These are phyloP conservation scores for Lissocephala sabroskyi DNA, from an alignment of 2,888 invertebrate genomes.

Conservation along the genomic window DNA sequence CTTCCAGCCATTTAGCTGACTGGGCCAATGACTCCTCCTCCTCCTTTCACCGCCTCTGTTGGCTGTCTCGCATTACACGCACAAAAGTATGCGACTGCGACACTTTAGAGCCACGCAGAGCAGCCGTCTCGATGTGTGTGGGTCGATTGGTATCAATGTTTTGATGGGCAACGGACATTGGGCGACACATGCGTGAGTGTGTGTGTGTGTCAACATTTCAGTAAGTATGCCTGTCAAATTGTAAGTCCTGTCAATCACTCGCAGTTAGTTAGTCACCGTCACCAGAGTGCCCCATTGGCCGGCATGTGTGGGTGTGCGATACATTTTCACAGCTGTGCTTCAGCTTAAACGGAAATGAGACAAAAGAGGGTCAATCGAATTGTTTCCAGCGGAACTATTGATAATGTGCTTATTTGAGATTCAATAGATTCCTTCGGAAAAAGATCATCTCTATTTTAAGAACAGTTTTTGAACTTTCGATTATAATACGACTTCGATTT, in stretches of 20 bases:
- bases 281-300: no score
- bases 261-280: slow-evolving; percentile 10
- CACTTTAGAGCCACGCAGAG: slow-evolving; percentile 14
- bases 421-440: no score
- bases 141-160: slow-evolving; percentile 27
- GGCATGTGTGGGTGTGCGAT: slow-evolving; percentile 4
- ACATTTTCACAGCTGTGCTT: slow-evolving; percentile 7
- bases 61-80: background rate
- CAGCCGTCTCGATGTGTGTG: slow-evolving; percentile 12
- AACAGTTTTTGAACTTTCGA: no score
- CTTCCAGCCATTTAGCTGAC: background rate
- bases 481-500: no score
- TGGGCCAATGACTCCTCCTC: no score
- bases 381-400: no score
- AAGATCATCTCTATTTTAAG: no score
- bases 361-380: no score
- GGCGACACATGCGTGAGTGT: no score
- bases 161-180: slow-evolving; percentile 3
- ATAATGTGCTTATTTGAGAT: no score
- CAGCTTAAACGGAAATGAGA: background rate
- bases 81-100: slow-evolving; percentile 19
- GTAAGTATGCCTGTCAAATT: slow-evolving; percentile 29
- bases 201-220: background rate
- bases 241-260: slow-evolving; percentile 33
- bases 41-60: no score